Percentiles rank a stretch among this genome's conserved stretches.
Evolutionary conservation across 2,888 invertebrate species (phyloP).

Genomic region (Caenorhabditis doughertyi): DNA sequence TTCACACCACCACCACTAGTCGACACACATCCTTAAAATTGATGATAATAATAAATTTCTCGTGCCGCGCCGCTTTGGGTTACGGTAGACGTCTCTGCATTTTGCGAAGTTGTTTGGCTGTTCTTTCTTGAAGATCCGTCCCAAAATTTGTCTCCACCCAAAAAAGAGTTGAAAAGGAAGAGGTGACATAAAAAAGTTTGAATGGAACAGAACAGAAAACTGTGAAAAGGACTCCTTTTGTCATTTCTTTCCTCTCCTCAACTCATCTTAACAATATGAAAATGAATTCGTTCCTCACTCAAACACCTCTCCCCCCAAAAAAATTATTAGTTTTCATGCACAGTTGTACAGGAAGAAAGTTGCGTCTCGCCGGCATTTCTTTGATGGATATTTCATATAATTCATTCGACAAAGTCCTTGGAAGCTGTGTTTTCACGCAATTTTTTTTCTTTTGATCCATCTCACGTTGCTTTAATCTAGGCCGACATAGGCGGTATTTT

Average conservation of each 20-base stretch:
- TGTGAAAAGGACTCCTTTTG: constrained; percentile 43
- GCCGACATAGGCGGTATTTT: background rate
- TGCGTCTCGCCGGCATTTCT: constrained; percentile 18
- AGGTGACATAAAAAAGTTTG: constrained; percentile 23
- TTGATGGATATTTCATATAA: constrained; percentile 1
- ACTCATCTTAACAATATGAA: constrained; percentile 17
- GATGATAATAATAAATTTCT: constrained; percentile 55
- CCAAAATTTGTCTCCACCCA: constrained; percentile 5
- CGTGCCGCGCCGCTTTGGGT: constrained; percentile 3
- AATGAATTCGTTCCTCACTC: constrained; percentile 31
- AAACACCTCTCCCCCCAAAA: constrained; percentile 15
- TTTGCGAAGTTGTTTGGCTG: too few relatives aligned
- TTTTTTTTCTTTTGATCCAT: background rate
- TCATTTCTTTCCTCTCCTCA: constrained; percentile 13
- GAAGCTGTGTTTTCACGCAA: constrained; percentile 2
- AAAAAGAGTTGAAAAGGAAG: background rate
- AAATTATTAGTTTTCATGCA: background rate
- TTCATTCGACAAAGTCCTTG: constrained; percentile 22
- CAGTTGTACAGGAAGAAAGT: background rate
- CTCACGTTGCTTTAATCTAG: too few relatives aligned
- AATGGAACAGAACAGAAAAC: background rate
- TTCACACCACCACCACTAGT: constrained; percentile 26
- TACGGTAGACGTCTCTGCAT: constrained; percentile 44
- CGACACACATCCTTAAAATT: constrained; percentile 60
- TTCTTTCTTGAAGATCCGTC: background rate